These are phyloP conservation scores for Onychorhynchus coronatus DNA, from an alignment of 2,113 vertebrate species.

Conservation along the genomic window DNA sequence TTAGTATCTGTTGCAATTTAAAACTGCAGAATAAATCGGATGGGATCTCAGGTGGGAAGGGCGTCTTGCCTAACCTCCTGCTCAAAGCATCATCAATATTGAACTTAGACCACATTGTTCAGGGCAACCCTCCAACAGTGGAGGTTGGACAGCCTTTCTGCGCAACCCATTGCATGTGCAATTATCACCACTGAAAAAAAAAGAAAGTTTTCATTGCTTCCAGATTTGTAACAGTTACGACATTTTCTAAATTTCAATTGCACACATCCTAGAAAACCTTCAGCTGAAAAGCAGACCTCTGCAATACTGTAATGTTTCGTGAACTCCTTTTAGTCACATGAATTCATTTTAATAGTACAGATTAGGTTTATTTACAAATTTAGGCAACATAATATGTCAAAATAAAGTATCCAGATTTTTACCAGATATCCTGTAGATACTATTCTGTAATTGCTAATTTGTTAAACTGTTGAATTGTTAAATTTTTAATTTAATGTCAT, in stretches of 20 bases:
- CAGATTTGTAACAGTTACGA: not conserved
- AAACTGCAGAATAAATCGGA: not conserved
- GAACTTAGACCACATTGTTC: not conserved
- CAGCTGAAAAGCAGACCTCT: not conserved
- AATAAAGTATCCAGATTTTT: not conserved
- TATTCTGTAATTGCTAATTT: not conserved
- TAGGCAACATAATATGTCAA: not conserved
- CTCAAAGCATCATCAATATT: not conserved
- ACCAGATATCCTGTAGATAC: not conserved
- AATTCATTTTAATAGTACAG: not conserved
- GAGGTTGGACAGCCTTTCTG: not conserved
- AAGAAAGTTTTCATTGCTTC: not conserved
- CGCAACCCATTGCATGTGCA: not conserved
- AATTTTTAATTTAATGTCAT: not conserved
- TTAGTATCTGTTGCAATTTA: not conserved
- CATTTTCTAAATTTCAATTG: not conserved
- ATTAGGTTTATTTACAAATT: not conserved
- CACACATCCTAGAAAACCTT: not conserved
- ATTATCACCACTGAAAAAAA: not conserved
- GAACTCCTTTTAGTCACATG: not conserved
- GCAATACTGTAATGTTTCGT: not conserved
- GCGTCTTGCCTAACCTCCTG: not conserved
- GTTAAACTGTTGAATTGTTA: not conserved
- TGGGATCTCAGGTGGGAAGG: rapidly evolving
- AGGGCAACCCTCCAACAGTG: not conserved